phyloP scores from a whole-genome alignment of 2,797 vertebrate genomes.

The Mus spretus region DNA sequence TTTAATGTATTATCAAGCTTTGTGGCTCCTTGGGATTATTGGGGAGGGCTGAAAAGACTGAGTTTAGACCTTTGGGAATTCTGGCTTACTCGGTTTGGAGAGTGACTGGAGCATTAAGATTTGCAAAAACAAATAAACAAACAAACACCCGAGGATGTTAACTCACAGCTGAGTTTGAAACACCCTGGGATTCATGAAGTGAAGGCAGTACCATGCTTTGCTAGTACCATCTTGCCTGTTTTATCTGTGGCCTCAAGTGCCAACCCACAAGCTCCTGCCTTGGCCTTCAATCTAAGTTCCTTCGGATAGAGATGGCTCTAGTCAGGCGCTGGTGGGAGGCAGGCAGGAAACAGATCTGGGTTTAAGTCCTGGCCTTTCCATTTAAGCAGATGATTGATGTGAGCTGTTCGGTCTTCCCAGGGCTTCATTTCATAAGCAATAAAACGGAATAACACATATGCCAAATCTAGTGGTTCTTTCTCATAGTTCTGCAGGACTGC shows the following conservation, averaged over 20 bases:
- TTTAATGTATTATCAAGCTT: background rate
- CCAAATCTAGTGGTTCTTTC: background rate
- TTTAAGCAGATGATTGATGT: background rate
- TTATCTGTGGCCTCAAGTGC: background rate
- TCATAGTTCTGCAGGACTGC: background rate
- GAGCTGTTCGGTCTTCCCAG: background rate
- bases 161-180: background rate
- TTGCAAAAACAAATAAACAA: background rate
- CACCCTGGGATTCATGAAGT: background rate
- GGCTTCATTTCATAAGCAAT: background rate
- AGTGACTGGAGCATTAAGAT: background rate
- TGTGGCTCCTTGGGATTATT: slow-evolving; percentile 9
- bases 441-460: background rate
- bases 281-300: background rate
- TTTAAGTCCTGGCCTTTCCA: background rate
- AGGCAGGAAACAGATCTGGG: background rate
- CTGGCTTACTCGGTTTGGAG: slow-evolving; percentile 18
- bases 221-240: background rate
- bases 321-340: background rate
- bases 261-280: background rate
- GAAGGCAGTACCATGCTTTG: background rate
- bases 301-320: background rate
- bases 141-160: too few relatives aligned
- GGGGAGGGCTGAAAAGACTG: background rate
- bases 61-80: background rate